phyloP scores from a whole-genome alignment of 1,140 invertebrate species.

The Phenacoccus solenopsis region DNA sequence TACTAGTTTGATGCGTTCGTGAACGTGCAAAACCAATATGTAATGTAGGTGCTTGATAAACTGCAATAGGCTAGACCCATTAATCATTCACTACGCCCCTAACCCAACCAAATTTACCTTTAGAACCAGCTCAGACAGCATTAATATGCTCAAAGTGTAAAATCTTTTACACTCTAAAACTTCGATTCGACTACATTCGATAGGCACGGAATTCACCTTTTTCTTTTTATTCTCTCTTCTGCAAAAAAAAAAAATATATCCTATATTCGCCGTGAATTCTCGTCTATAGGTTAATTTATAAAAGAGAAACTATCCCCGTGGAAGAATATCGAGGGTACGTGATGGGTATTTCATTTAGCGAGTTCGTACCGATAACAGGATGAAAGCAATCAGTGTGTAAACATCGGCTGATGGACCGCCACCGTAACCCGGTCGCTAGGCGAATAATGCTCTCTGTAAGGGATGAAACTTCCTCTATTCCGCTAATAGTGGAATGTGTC shows the following conservation, averaged over 20 bases:
- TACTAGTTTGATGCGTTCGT: too few species aligned
- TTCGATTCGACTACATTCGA: too few species aligned
- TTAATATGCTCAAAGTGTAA: too few species aligned
- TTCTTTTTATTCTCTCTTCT: neutral
- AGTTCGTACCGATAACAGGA: conserved; percentile 14
- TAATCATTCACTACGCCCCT: too few species aligned
- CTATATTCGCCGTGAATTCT: neutral
- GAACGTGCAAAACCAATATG: too few species aligned
- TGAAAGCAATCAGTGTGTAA: conserved; percentile 17
- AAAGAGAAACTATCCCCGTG: conserved; percentile 16
- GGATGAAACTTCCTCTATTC: conserved; percentile 8
- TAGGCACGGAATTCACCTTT: too few species aligned
- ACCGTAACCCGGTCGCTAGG: neutral
- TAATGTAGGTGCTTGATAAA: too few species aligned
- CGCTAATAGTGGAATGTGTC: neutral
- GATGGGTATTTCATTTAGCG: conserved; percentile 17
- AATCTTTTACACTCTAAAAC: neutral
- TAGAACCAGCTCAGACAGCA: too few species aligned
- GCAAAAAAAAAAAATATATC: neutral
- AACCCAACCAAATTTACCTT: too few species aligned
- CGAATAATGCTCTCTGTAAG: neutral
- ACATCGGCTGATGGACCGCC: conserved; percentile 12
- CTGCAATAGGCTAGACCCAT: too few species aligned
- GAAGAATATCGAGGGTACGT: conserved; percentile 13
- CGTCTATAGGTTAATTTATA: conserved; percentile 12